phyloP scores from a whole-genome alignment of 1,140 invertebrate species.

The Dufourea novaeangliae region DNA sequence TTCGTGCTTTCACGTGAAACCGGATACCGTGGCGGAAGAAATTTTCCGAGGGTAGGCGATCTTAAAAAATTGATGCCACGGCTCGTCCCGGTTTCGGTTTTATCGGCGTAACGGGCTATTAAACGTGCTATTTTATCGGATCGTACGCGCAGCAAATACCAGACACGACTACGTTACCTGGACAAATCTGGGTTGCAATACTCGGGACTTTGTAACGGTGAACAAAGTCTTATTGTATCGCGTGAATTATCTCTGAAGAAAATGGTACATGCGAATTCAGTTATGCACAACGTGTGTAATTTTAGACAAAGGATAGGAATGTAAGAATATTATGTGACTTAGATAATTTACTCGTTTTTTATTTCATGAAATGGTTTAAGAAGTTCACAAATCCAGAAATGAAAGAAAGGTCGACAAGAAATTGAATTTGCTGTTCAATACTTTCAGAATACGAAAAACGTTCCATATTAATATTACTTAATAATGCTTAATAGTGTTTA shows the following conservation, averaged over 20 bases:
- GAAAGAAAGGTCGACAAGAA: no score
- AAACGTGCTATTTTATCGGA: slow-evolving; percentile 63
- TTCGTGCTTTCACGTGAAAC: background rate
- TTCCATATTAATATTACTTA: no score
- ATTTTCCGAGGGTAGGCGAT: slow-evolving; percentile 36
- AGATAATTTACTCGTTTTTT: no score
- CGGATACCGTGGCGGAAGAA: slow-evolving; percentile 7
- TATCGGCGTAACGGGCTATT: slow-evolving; percentile 62
- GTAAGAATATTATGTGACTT: no score
- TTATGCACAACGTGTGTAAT: background rate
- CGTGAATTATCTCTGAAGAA: slow-evolving; percentile 34
- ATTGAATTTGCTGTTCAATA: no score
- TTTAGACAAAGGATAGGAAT: no score
- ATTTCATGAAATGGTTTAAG: no score
- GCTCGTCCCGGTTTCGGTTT: slow-evolving; percentile 48
- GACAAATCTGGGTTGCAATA: slow-evolving; percentile 48
- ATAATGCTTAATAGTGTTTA: no score
- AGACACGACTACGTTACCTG: slow-evolving; percentile 2
- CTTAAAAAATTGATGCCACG: slow-evolving; percentile 64
- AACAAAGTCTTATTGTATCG: slow-evolving; percentile 39
- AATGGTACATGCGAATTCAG: background rate
- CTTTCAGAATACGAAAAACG: no score
- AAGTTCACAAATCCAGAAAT: no score
- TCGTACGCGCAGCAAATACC: slow-evolving; percentile 39
- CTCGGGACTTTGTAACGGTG: slow-evolving; percentile 23